Conservation (phyloP, 2,113 vertebrate species). For the Girardinichthys multiradiatus region DNA sequence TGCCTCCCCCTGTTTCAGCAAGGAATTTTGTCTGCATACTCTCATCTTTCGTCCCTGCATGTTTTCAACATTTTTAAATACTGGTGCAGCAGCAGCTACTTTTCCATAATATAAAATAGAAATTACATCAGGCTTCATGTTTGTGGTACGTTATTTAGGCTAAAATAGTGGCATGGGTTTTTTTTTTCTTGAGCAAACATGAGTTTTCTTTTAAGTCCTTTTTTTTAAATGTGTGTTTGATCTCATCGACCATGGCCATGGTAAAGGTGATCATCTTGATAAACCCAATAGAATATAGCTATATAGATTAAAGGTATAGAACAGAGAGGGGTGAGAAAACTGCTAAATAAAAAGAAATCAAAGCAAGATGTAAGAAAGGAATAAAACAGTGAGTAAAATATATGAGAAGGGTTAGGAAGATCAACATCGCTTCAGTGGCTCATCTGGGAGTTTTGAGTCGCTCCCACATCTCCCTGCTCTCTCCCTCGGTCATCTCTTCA, state of each 20-base stretch:
- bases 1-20: not conserved
- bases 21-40: not conserved
- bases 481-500: slow-evolving; percentile 66
- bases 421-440: slow-evolving; percentile 40
- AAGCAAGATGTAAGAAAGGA: not conserved
- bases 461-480: slow-evolving; percentile 71
- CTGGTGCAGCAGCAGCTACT: not conserved
- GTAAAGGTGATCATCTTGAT: slow-evolving; percentile 33
- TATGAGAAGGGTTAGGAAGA: slow-evolving; percentile 25
- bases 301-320: slow-evolving; percentile 22
- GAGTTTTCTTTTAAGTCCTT: slow-evolving; percentile 21
- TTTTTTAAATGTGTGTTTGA: slow-evolving; percentile 40
- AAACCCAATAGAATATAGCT: slow-evolving; percentile 41
- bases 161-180: slow-evolving; percentile 25
- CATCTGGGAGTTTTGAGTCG: slow-evolving; percentile 45
- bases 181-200: slow-evolving; percentile 41
- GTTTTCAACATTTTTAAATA: not conserved
- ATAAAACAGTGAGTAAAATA: not conserved
- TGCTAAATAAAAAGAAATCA: not conserved
- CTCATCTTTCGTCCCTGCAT: not conserved
- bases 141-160: not conserved
- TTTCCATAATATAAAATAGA: not conserved
- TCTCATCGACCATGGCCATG: slow-evolving; percentile 37
- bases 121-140: too few relatives aligned
- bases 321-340: not conserved